Evolutionary conservation across 2,113 vertebrate genomes (phyloP), one percentile per base, ranked within the genome.

Genomic region (Brachyhypopomus gauderio): DNA sequence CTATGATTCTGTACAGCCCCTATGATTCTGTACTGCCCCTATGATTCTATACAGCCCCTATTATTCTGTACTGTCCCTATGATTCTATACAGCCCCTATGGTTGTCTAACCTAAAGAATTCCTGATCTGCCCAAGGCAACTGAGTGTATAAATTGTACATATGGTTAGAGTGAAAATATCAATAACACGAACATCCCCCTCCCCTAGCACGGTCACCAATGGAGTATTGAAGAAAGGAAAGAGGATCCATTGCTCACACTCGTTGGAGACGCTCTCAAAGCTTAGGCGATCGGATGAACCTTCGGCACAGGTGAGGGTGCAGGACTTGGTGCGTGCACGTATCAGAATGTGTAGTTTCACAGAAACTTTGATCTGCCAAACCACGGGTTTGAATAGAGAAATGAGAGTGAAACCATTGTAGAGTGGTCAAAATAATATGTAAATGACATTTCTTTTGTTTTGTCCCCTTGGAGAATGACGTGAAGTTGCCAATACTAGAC

Each of bases 161-260:
- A 30, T 30, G 30, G 30, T 30, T 30, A 30, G 30, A 30, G 30
- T 30, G 30, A 30, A 30, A 30, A 30, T 30, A 30, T 30, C 30
- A 30, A 30, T 30, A 30, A 30, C 30, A 30, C 30, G 3, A 30
- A 30, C 30, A 30, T 3, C 6, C 48, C 85, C n/a, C 72, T 78
- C 11, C 41, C 85, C 30, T 19, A 87, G 88, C 78, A 66, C 63
- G 17, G 71, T 85, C 90, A 96, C 92, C 82, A 99, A 98, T 88
- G 96, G 96, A 87, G 90, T 93, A 88, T 94, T 94, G 83, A 97
- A 93, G 90, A 96, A 95, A 89, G 96, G 93, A 89, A 97, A 96
- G 91, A 95, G 96, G 93, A 98, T 96, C 86, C 94, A 95, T 83
- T 93, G 92, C 82, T 88, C 91, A 82, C 93, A 93, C 84, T 94